A percentile compares a stretch with the other conserved stretches of the same genome.
Conservation (phyloP, 2,113 vertebrate species). For the Pteruthius melanotis region DNA sequence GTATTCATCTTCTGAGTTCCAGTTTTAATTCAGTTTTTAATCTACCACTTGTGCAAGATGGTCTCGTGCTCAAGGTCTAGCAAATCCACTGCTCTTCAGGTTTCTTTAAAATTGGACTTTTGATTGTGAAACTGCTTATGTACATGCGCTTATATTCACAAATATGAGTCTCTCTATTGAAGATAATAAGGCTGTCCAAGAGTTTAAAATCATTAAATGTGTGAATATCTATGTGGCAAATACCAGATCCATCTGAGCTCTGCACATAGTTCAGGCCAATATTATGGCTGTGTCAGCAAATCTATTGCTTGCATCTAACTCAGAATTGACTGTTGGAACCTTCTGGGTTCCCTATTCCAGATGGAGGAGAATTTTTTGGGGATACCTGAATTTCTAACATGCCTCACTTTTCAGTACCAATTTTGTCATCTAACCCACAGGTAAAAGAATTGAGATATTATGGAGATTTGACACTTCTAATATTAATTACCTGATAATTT, state of each 20-base stretch:
- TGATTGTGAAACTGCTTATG: background rate
- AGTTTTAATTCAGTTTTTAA: background rate
- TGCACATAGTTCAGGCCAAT: background rate
- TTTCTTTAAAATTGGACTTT: background rate
- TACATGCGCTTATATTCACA: background rate
- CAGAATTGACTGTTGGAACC: background rate
- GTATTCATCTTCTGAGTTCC: background rate
- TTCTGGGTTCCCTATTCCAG: background rate
- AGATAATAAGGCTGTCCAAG: background rate
- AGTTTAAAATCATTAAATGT: background rate
- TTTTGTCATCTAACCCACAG: background rate
- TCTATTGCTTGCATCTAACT: background rate
- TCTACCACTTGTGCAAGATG: background rate
- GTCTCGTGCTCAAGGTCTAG: background rate
- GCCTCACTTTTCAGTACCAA: background rate
- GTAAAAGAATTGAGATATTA: background rate
- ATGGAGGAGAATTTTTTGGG: background rate
- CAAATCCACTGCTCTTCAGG: background rate
- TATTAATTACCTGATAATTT: background rate
- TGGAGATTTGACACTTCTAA: background rate
- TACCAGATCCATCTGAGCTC: background rate
- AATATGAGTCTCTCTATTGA: background rate
- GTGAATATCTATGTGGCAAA: background rate
- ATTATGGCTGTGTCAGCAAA: background rate
- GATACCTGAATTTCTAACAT: background rate